Conservation (phyloP, 2,113 vertebrate species). For the Nerophis lumbriciformis region DNA sequence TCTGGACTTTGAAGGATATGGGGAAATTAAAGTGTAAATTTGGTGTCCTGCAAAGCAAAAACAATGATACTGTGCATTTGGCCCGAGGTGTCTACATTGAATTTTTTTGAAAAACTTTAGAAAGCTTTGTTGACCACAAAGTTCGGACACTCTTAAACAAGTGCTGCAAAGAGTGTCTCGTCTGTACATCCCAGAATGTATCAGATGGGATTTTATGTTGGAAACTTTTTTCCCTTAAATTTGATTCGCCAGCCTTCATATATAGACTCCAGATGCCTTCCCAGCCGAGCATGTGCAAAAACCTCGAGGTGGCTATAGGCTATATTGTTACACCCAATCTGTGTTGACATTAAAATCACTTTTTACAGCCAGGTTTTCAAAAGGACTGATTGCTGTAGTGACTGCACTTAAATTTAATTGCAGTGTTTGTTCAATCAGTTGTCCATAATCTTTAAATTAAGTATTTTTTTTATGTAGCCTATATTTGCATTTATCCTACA, state of each 20-base stretch:
- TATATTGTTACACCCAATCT: neutral
- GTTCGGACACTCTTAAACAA: conserved; percentile 2
- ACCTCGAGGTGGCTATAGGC: neutral
- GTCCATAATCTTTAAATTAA: conserved; percentile 1
- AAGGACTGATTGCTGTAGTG: neutral
- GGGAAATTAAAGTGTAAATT: neutral
- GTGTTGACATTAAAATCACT: conserved; percentile 1
- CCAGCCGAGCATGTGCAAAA: neutral
- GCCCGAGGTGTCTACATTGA: neutral
- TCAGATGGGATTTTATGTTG: conserved; percentile 3
- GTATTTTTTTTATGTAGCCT: neutral
- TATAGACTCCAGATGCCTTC: neutral
- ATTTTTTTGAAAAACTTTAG: conserved; percentile 8
- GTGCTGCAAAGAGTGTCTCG: neutral
- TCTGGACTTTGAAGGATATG: conserved; percentile 1
- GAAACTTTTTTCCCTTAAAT: neutral
- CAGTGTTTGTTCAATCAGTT: neutral
- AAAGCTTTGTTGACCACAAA: conserved; percentile 3
- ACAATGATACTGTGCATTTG: conserved; percentile 1
- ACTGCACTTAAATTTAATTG: conserved; percentile 3
- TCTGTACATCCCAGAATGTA: neutral
- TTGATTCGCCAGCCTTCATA: neutral
- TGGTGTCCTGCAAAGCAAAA: neutral
- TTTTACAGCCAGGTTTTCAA: neutral
- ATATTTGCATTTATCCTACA: neutral